Evolutionary conservation across 1,140 invertebrate genomes (phyloP), one percentile per base, ranked within the genome.

Genomic region (Lepidurus arcticus): DNA sequence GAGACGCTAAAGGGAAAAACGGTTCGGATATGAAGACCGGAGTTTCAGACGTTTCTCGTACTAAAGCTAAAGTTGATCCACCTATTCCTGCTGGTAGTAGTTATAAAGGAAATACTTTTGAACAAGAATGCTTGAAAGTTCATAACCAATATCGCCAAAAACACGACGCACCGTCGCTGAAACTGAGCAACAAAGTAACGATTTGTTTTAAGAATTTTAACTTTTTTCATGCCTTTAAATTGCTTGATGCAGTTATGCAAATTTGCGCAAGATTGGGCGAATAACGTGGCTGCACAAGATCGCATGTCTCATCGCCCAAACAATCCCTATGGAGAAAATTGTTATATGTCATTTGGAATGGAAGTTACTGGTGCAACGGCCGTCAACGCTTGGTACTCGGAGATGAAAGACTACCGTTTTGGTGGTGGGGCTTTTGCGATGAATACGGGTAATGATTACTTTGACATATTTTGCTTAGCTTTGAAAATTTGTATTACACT

Each of bases 211-310:
- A 73, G 42, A 34, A 3, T 24, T 11, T 24, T 24, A 24, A 24
- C 44, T 81, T 42, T 16, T 79, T 77, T 24, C 77, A 79, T 73
- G 65, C 81, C 80, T 80, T 84, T 78, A 84, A 34, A 2, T 34
- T 34, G 34, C 4, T 4, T 4, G 34, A 34, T 82, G 26, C 81
- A 90, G 86, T 82, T 93, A 26, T 89, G 89, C 82, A 90, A 90
- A 82, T 90, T 90, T 81, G 88, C 92, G 81, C 90, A 94, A 85
- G 91, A 93, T 83, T 95, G 94, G 93, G 94, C 93, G 0, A 90
- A 92, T 79, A 86, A 89, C 75, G 83, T 96, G 34, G 91, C 90
- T 1, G 86, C 88, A 44, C 90, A 85, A 78, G 90, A 91, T 47
- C 86, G 85, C 75, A 87, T 95, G 81, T 87, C 92, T 80, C 94